These are phyloP conservation scores for Porites australiensis DNA, from an alignment of 64 coral and sea anemone genomes.

Conservation along the genomic window DNA sequence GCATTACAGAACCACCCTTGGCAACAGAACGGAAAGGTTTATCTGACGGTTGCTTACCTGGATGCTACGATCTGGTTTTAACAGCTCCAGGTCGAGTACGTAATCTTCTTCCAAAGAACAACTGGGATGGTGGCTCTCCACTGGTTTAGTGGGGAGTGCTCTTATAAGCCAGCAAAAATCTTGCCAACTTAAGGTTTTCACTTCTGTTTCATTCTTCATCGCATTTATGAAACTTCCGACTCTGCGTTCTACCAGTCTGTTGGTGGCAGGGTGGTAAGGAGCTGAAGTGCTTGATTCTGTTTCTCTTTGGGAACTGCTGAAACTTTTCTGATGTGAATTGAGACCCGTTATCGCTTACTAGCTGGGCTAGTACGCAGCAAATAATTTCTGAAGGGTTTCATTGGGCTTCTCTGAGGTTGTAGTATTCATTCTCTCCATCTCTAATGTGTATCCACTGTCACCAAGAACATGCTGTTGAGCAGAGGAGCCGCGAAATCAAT, in stretches of 20 bases:
- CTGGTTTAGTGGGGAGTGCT: too few species aligned
- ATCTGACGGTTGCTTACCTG: constrained; percentile 29
- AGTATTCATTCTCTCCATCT: not conserved
- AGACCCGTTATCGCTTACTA: not conserved
- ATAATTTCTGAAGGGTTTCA: not conserved
- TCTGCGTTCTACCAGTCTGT: not conserved
- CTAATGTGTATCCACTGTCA: not conserved
- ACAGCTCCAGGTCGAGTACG: too few species aligned
- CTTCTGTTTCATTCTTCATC: too few species aligned
- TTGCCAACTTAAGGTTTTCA: too few species aligned
- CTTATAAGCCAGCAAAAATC: too few species aligned
- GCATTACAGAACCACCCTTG: not conserved
- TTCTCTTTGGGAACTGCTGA: not conserved
- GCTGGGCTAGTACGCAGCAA: not conserved
- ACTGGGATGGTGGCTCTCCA: too few species aligned
- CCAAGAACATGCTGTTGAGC: too few species aligned
- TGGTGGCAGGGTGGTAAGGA: not conserved
- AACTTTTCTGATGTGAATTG: not conserved
- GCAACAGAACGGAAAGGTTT: not conserved
- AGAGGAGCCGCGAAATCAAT: too few species aligned
- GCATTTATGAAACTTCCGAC: constrained; percentile 14
- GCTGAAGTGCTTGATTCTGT: not conserved
- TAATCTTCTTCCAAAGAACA: too few species aligned
- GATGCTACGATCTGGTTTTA: not conserved
- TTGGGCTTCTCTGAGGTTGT: not conserved